Conservation (phyloP, 1,140 invertebrate species). For the Drosophila miranda region DNA sequence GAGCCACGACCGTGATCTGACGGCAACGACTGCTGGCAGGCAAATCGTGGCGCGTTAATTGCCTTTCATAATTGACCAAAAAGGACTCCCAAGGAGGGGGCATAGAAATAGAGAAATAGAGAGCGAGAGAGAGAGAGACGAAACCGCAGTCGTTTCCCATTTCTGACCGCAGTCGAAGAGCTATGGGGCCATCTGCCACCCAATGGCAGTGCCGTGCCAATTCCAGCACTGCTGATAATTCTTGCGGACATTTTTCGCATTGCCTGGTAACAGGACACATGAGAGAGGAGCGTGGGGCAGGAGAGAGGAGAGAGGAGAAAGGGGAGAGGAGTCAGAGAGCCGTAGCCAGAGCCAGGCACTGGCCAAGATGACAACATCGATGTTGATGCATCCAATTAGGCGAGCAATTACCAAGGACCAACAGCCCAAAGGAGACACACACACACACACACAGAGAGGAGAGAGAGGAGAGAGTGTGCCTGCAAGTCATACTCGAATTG, state of each 20-base stretch:
- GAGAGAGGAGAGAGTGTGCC: not conserved
- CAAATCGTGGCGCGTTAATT: conserved; percentile 53
- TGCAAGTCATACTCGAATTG: conserved; percentile 12
- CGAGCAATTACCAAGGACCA: conserved; percentile 53
- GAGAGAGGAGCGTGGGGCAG: not conserved
- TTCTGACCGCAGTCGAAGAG: not conserved
- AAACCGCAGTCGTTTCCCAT: conserved; percentile 15
- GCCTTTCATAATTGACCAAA: conserved; percentile 51
- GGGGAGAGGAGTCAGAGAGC: not conserved
- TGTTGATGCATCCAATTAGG: conserved; percentile 72
- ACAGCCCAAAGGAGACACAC: conserved; percentile 13
- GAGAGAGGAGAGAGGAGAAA: not conserved
- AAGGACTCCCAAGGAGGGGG: conserved; percentile 15
- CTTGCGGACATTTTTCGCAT: conserved; percentile 28
- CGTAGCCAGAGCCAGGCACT: no score
- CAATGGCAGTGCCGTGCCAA: not conserved
- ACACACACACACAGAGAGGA: no score
- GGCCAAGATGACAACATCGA: conserved; percentile 35
- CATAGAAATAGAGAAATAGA: not conserved
- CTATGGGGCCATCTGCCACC: no score
- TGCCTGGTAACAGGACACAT: not conserved
- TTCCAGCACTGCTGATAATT: conserved; percentile 19
- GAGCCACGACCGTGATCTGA: not conserved
- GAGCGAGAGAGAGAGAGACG: not conserved
- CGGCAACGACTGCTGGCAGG: not conserved